These are phyloP conservation scores for Tinea pellionella DNA, from an alignment of 2,888 invertebrate species.

Conservation along the genomic window DNA sequence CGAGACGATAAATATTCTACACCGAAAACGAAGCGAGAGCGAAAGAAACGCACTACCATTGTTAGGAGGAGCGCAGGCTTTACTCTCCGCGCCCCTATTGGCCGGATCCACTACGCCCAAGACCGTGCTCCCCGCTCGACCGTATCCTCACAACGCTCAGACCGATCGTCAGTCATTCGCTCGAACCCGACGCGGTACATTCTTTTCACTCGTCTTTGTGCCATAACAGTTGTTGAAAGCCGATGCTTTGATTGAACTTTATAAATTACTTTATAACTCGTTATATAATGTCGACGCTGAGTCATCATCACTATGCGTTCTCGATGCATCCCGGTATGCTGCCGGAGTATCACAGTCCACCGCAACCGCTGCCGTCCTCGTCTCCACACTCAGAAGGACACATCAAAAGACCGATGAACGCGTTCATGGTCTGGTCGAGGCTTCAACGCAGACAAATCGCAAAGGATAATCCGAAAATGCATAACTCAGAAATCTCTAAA, in stretches of 20 bases:
- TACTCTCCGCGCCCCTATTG: conserved; percentile 39
- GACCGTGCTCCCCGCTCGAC: conserved; percentile 43
- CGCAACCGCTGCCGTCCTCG: conserved; percentile 49
- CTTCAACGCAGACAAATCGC: conserved; percentile 93
- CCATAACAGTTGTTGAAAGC: conserved; percentile 39
- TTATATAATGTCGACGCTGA: conserved; percentile 55
- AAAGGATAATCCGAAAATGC: conserved; percentile 94
- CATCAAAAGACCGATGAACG: conserved; percentile 97
- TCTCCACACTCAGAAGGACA: conserved; percentile 75
- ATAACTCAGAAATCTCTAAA: conserved; percentile 91
- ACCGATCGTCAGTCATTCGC: conserved; percentile 54
- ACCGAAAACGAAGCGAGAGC: conserved; percentile 28
- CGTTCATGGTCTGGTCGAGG: conserved; percentile 97
- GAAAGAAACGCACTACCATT: conserved; percentile 22
- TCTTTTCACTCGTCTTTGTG: conserved; percentile 49
- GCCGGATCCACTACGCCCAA: conserved; percentile 36
- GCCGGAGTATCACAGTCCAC: conserved; percentile 56
- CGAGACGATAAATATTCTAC: conserved; percentile 27
- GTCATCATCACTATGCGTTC: conserved; percentile 66
- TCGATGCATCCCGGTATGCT: conserved; percentile 63
- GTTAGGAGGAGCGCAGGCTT: conserved; percentile 54
- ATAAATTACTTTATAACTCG: conserved; percentile 12
- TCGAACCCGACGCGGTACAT: conserved; percentile 59
- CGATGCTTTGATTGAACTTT: conserved; percentile 33
- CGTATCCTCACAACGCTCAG: conserved; percentile 38